Percentiles rank a stretch among this genome's conserved stretches.
Conservation (phyloP, 2,797 vertebrate species). For the Catharus ustulatus region DNA sequence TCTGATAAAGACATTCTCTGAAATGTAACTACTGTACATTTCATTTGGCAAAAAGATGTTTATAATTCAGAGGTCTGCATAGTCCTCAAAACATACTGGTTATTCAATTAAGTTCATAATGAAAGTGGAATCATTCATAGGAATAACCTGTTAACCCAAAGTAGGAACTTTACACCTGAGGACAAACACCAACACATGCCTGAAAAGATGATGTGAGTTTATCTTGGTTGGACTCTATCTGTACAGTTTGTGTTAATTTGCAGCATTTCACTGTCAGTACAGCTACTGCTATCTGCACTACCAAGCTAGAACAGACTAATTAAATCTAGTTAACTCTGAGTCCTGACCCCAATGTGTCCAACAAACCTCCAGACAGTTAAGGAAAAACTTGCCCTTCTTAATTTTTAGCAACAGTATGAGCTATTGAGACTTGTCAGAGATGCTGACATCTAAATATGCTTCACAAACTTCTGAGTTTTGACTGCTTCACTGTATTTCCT, state of each 20-base stretch:
- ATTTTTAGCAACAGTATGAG: background rate
- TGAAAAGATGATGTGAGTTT: background rate
- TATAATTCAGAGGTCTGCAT: background rate
- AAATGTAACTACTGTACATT: background rate
- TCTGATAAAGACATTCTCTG: background rate
- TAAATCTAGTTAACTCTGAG: constrained; percentile 6
- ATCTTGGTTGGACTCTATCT: background rate
- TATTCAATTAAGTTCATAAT: background rate
- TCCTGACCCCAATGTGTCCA: constrained; percentile 29
- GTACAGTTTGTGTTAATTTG: background rate
- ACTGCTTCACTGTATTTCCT: background rate
- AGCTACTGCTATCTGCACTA: background rate
- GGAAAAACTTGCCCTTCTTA: background rate
- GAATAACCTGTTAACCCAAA: background rate
- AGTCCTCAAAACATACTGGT: background rate
- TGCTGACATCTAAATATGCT: background rate
- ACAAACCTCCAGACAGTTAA: background rate
- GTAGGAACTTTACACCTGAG: background rate
- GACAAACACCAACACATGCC: background rate
- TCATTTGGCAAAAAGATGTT: background rate
- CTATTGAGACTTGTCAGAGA: constrained; percentile 4
- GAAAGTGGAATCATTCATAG: background rate
- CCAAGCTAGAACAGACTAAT: background rate
- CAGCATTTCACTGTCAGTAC: background rate
- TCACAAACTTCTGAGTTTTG: background rate